Evolutionary conservation across 2,113 vertebrate species (phyloP), one percentile per base, ranked within the genome.

Genomic region (Ptyas mucosa): DNA sequence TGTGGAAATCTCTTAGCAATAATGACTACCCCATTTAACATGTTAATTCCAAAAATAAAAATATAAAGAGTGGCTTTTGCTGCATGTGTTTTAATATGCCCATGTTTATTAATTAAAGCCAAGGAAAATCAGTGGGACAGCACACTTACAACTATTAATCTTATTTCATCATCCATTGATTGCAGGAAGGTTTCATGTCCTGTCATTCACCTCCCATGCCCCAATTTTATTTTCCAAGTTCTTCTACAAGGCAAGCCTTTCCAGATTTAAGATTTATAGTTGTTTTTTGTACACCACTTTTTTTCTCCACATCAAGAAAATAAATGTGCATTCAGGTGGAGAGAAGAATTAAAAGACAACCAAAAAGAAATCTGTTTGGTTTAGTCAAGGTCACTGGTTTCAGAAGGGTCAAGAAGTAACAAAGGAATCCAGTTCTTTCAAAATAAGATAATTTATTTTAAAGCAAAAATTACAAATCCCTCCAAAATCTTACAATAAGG

Each of bases 71-170:
- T 46, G 20, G 34, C 14, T 54, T 55, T 55, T 85, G 52, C 69
- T 91, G 34, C 34, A n/a, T 57, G 26, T 55, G 39, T 53, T 91
- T 57, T 39, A 49, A 7, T 18, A 2, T 54, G 43, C 15, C 29
- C 90, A 86, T 49, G 39, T n/a, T 85, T 6, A 11, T 58, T 43
- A 0, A 0, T 34, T 53, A 14, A 55, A 23, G 1, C 53, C 24
- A 89, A 92, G 51, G 11, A 26, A 92, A 89, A 55, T 57, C 87
- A 92, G 11, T 81, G 61, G 39, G 85, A 10, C 26, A 89, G 87
- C 64, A 89, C 23, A 24, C 26, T 85, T 92, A 54, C 75, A 92
- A 85, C 11, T 61, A 49, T 14, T n/a, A 58, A 75, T 46, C 10
- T 57, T 58, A 51, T 4, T 0, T 21, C 1, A 43, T 43, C 24